These are phyloP conservation scores for Asobara japonica DNA, from an alignment of 1,140 invertebrate genomes.

Conservation along the genomic window DNA sequence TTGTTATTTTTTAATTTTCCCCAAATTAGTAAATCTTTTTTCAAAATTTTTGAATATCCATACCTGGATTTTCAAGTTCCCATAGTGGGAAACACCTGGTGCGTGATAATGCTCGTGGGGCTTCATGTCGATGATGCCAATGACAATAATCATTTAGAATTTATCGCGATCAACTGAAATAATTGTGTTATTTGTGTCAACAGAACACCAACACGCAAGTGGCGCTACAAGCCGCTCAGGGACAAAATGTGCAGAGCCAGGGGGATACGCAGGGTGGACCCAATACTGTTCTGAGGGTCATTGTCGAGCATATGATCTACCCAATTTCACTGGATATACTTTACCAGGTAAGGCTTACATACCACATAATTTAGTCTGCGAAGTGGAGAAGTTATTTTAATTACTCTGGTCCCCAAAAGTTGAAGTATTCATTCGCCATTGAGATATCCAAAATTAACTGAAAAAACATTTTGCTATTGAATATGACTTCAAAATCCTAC, in stretches of 20 bases:
- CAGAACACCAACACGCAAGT: slow-evolving; percentile 82
- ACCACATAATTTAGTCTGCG: neutral
- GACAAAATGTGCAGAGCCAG: slow-evolving; percentile 72
- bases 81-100: neutral
- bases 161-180: neutral
- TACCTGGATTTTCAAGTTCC: too few relatives aligned
- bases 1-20: too few relatives aligned
- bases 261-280: slow-evolving; percentile 87
- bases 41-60: too few relatives aligned
- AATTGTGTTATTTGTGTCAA: slow-evolving; percentile 42
- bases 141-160: neutral
- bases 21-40: too few relatives aligned
- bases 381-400: too few relatives aligned
- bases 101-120: neutral
- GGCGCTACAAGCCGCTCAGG: slow-evolving; percentile 82
- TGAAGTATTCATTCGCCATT: too few relatives aligned
- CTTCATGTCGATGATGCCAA: neutral
- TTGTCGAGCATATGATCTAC: slow-evolving; percentile 98
- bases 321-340: slow-evolving; percentile 97
- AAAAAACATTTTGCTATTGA: too few relatives aligned
- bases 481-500: too few relatives aligned
- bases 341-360: slow-evolving; percentile 75
- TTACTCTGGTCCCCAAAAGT: too few relatives aligned
- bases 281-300: slow-evolving; percentile 96
- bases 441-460: too few relatives aligned